Base-by-base conservation (phyloP, 2,797 vertebrate species). In the Syngnathus acus region DNA sequence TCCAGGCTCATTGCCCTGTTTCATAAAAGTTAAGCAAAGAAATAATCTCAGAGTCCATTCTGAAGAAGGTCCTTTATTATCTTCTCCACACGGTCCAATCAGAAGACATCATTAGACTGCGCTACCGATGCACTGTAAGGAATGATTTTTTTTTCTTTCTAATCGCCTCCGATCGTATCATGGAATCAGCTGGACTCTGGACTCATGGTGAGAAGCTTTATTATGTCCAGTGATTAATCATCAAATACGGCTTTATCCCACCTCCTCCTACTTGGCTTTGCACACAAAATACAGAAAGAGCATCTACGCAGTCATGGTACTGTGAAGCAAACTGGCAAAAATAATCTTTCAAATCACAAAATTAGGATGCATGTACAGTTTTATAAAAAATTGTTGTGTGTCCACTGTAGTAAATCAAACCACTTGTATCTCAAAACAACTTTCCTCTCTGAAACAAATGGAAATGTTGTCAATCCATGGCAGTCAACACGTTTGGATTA, bases 31-130 rank as follows among this genome's bases (percentile, higher is more conserved):
- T 62, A 89, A 86, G 89, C 90, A 80, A 87, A 88, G 80, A 87
- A 87, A 88, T 90, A 91, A 91, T 90, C 89, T 85, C 53, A 38
- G 74, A 81, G 80, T 87, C 85, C 83, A 88, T 88, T 90, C 84
- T 86, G 79, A 84, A 86, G 84, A 82, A 72, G 73, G 80, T 77
- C 73, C 78, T 62, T 85, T 86, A 89, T 90, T 87, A 89, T 89
- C 82, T 87, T 77, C 76, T 82, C 76, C 4, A 23, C 68, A 57
- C 81, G 77, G 77, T 75, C 85, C 86, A 89, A 90, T 90, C 87
- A 89, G 82, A 82, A 83, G 82, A 86, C 84, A 82, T 89, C 86
- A 89, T 90, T 88, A 86, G 82, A 77, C 81, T 77, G 77, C 76
- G 60, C 81, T 77, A 76, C 81, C 80, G 84, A 86, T 78, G 78